Evolutionary conservation across 2,797 vertebrate genomes (phyloP).

Genomic region (Arvicola amphibius): DNA sequence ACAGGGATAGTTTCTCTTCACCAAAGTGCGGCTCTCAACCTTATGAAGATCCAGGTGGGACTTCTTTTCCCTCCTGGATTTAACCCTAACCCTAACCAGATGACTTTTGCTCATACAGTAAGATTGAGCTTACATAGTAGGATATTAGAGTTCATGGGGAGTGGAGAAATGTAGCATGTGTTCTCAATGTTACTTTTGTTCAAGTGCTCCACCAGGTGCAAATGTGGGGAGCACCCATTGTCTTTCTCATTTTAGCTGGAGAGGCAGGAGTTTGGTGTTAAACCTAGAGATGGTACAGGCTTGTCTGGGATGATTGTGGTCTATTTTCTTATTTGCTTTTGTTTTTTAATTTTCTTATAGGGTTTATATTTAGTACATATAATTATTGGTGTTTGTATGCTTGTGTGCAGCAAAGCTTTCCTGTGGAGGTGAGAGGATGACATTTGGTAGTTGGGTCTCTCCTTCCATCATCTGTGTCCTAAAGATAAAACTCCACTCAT

Average conservation of each 20-base stretch:
- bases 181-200: neutral
- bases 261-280: neutral
- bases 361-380: neutral
- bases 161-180: neutral
- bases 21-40: rapidly evolving
- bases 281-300: rapidly evolving
- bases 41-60: rapidly evolving
- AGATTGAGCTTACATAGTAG: neutral
- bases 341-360: neutral
- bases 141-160: neutral
- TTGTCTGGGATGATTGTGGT: rapidly evolving
- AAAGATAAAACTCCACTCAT: neutral
- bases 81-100: neutral
- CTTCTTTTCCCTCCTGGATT: neutral
- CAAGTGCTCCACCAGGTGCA: neutral
- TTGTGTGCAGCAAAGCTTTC: neutral
- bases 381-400: neutral
- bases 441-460: neutral
- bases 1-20: neutral
- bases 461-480: neutral
- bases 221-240: neutral
- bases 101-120: neutral
- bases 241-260: neutral
- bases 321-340: neutral
- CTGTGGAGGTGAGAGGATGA: neutral